Percentiles rank a stretch among this genome's conserved stretches.
phyloP scores from a whole-genome alignment of 2,888 invertebrate genomes.

The Chydorus sphaericus region DNA sequence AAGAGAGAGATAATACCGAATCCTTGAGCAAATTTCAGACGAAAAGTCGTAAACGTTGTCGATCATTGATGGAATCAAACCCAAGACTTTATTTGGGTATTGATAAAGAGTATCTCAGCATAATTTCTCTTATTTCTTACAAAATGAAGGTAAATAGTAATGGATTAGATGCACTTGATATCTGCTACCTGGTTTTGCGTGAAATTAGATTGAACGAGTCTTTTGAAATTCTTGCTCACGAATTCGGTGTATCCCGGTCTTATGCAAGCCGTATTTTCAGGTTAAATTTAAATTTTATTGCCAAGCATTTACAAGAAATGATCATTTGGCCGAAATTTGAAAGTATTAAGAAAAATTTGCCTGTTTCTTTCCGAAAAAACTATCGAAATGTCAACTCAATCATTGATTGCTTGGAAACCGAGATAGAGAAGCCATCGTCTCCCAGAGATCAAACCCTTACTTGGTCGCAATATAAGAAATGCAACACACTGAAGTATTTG shows the following conservation, averaged over 20 bases:
- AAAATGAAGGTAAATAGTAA: too few relatives aligned
- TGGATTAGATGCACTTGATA: neutral
- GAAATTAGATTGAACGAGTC: neutral
- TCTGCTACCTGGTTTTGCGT: neutral
- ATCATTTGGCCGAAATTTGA: conserved; percentile 16
- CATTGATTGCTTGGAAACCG: conserved; percentile 28
- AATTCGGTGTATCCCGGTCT: neutral
- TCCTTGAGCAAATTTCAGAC: too few relatives aligned
- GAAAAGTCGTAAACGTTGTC: too few relatives aligned
- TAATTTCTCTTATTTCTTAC: too few relatives aligned
- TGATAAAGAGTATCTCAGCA: too few relatives aligned
- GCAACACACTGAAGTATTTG: conserved; percentile 25
- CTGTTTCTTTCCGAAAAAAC: conserved; percentile 19
- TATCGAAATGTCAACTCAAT: conserved; percentile 24
- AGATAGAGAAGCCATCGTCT: conserved; percentile 26
- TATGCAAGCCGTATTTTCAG: neutral
- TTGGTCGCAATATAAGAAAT: conserved; percentile 26
- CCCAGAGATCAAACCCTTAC: conserved; percentile 24
- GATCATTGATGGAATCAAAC: too few relatives aligned
- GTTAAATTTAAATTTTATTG: neutral
- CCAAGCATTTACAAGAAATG: conserved; percentile 12
- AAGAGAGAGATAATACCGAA: too few relatives aligned
- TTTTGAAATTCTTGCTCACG: neutral
- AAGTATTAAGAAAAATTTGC: conserved; percentile 17
- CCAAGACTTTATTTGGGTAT: too few relatives aligned